A percentile compares a stretch with the other conserved stretches of the same genome.
phyloP scores from a whole-genome alignment of 2,888 invertebrate species.

The Branchipolynoe longqiensis region DNA sequence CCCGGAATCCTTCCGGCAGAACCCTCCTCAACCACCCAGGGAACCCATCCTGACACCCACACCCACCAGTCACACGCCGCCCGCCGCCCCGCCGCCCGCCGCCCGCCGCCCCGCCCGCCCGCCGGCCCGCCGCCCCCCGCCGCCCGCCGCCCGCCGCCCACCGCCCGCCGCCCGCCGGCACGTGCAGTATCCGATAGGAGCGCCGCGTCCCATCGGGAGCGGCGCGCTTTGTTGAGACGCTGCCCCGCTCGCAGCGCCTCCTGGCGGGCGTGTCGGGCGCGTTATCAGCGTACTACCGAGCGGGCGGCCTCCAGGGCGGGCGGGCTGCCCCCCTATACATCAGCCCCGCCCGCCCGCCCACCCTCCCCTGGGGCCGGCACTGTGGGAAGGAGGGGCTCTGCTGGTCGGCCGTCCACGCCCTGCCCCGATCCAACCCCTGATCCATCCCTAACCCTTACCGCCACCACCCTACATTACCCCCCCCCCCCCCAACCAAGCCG shows the following conservation, averaged over 20 bases:
- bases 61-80: background rate
- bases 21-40: background rate
- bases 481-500: background rate
- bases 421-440: background rate
- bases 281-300: constrained; percentile 40
- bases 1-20: background rate
- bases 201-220: background rate
- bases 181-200: constrained; percentile 21
- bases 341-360: constrained; percentile 4
- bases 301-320: constrained; percentile 17
- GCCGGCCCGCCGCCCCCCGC: background rate
- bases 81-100: background rate
- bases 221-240: constrained; percentile 41
- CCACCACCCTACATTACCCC: background rate
- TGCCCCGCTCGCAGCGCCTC: constrained; percentile 23
- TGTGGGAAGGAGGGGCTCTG: constrained; percentile 3
- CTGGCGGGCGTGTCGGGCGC: constrained; percentile 23
- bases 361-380: background rate
- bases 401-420: too few relatives aligned
- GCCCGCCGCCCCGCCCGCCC: background rate
- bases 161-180: background rate
- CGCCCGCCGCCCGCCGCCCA: background rate
- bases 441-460: background rate
- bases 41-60: background rate
- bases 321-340: constrained; percentile 16